These are phyloP conservation scores for Eidolon helvum DNA, from an alignment of 2,113 vertebrate genomes.

Conservation along the genomic window DNA sequence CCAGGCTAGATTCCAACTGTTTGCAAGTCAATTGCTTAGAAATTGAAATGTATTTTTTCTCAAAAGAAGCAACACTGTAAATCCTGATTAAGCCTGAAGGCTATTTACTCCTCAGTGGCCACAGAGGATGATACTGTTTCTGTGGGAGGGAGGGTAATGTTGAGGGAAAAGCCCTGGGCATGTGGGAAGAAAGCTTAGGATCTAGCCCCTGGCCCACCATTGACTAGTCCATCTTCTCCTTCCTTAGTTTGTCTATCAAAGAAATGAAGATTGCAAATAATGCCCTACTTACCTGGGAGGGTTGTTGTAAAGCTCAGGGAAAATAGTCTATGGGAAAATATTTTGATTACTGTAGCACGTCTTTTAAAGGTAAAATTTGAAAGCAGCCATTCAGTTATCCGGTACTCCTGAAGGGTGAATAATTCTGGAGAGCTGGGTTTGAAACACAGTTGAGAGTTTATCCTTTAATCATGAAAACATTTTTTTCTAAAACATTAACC, in stretches of 20 bases:
- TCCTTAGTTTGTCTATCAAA: background rate
- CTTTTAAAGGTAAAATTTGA: slow-evolving; percentile 22
- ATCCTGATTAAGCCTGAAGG: background rate
- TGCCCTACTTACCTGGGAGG: background rate
- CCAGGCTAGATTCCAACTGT: background rate
- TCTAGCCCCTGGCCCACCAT: background rate
- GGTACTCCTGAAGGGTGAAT: background rate
- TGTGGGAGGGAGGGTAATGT: background rate
- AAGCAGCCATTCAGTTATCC: background rate
- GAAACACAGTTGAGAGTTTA: background rate
- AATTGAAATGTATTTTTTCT: background rate
- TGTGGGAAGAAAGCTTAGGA: background rate
- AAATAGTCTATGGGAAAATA: background rate
- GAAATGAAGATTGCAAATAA: slow-evolving; percentile 3
- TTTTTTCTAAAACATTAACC: slow-evolving; percentile 5
- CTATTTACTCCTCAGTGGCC: background rate
- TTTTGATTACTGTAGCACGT: background rate
- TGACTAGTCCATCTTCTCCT: background rate
- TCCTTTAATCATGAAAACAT: background rate
- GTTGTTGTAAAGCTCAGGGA: background rate
- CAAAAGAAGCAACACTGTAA: background rate
- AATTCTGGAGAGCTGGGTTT: background rate
- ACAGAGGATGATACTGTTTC: background rate
- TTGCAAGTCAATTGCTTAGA: slow-evolving; percentile 5
- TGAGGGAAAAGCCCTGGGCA: background rate